A percentile compares a stretch with the other conserved stretches of the same genome.
These are phyloP conservation scores for Microcebus griseorufus DNA, from an alignment of 2,113 vertebrate species.

Conservation along the genomic window DNA sequence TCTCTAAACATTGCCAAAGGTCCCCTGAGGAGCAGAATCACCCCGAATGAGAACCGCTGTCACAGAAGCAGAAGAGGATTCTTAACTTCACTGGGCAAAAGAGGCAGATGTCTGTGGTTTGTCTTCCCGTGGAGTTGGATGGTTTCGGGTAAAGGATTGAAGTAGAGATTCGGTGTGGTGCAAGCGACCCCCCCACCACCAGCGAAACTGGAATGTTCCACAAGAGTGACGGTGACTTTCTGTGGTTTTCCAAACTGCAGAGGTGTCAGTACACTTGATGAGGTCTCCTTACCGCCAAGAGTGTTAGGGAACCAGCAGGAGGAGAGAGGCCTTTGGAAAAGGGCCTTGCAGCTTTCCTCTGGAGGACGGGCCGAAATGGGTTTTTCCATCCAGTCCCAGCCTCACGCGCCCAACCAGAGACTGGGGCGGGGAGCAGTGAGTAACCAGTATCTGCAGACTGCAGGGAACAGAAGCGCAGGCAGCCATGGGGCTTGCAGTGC, in stretches of 20 bases:
- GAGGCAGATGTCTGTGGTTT: neutral
- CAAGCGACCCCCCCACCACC: neutral
- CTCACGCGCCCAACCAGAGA: neutral
- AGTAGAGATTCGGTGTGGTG: neutral
- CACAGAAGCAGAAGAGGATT: neutral
- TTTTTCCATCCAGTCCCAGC: neutral
- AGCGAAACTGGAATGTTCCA: neutral
- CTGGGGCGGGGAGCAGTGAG: neutral
- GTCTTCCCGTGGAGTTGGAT: neutral
- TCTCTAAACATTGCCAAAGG: neutral
- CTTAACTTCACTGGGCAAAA: neutral
- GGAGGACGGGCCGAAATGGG: neutral
- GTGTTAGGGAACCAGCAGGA: neutral
- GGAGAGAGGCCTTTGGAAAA: neutral
- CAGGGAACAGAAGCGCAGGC: neutral
- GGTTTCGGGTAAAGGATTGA: neutral
- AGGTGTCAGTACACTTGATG: neutral
- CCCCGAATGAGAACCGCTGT: neutral
- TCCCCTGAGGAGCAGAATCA: neutral
- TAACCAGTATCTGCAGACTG: neutral
- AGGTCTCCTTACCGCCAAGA: neutral
- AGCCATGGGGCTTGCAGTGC: rapidly evolving
- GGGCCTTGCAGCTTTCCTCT: neutral
- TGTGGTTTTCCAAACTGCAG: neutral
- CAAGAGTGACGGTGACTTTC: neutral